Percentiles rank a stretch among this genome's conserved stretches.
Conservation (phyloP, 1,140 invertebrate genomes). For the Subanguina moxae region DNA sequence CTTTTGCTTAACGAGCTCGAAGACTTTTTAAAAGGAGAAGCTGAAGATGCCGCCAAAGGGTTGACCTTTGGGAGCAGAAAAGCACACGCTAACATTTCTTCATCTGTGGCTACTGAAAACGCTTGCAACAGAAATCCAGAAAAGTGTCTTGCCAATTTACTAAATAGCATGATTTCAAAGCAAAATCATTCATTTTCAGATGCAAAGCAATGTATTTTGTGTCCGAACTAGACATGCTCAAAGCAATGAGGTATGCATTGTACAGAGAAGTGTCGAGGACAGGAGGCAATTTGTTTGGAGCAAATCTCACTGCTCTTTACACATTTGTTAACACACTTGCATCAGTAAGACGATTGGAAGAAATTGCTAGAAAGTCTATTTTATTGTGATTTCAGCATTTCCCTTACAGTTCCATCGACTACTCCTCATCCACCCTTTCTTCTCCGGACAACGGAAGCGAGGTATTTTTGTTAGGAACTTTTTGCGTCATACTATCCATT, state of each 20-base stretch:
- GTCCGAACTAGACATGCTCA: slow-evolving; percentile 59
- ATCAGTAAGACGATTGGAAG: slow-evolving; percentile 37
- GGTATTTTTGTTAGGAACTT: background rate
- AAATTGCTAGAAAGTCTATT: background rate
- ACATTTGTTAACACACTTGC: slow-evolving; percentile 54
- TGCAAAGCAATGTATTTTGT: slow-evolving; percentile 49
- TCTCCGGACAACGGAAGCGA: slow-evolving; percentile 29
- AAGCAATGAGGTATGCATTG: slow-evolving; percentile 50
- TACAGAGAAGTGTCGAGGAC: slow-evolving; percentile 44
- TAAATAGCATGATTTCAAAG: too few species aligned
- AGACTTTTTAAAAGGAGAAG: slow-evolving; percentile 25
- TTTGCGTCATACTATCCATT: too few species aligned
- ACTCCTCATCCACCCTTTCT: background rate
- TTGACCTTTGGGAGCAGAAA: slow-evolving; percentile 5
- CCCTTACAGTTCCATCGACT: slow-evolving; percentile 39
- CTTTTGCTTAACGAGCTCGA: slow-evolving; percentile 39
- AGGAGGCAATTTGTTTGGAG: slow-evolving; percentile 39
- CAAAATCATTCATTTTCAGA: slow-evolving; percentile 26
- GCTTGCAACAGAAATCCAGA: slow-evolving; percentile 35
- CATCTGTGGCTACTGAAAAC: slow-evolving; percentile 11
- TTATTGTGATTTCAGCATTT: slow-evolving; percentile 59
- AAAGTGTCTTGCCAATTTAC: slow-evolving; percentile 23
- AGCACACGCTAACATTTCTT: background rate
- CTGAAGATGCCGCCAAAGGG: background rate
- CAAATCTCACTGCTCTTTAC: slow-evolving; percentile 52